Evolutionary conservation across 2,797 vertebrate species (phyloP).

Genomic region (Alfaro cultratus): DNA sequence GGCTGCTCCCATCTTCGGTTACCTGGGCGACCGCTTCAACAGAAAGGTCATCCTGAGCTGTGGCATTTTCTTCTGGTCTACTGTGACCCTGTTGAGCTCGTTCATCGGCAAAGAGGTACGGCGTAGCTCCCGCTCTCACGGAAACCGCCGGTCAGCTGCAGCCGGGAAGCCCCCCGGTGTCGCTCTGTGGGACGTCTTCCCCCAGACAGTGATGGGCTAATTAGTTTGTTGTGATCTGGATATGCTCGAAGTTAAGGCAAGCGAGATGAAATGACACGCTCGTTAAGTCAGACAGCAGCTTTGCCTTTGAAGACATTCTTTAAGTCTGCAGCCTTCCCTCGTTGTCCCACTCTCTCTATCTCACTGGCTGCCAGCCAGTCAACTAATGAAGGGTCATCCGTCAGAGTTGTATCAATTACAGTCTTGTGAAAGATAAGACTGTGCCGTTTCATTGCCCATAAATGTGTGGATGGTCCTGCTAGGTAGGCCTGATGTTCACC

Average conservation of each 20-base stretch:
- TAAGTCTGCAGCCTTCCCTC: slow-evolving; percentile 6
- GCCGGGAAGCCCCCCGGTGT: neutral
- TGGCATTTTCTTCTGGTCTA: slow-evolving; percentile 90
- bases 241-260: slow-evolving; percentile 58
- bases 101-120: slow-evolving; percentile 83
- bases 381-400: slow-evolving; percentile 62
- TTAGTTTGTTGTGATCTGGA: slow-evolving; percentile 60
- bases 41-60: slow-evolving; percentile 88
- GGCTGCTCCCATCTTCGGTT: slow-evolving; percentile 92
- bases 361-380: slow-evolving; percentile 59
- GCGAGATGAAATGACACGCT: slow-evolving; percentile 71
- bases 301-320: slow-evolving; percentile 52
- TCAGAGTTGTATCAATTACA: slow-evolving; percentile 65
- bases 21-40: slow-evolving; percentile 91
- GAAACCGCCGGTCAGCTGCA: neutral
- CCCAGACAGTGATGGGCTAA: slow-evolving; percentile 35
- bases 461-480: slow-evolving; percentile 36
- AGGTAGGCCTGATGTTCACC: slow-evolving; percentile 10
- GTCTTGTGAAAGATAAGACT: slow-evolving; percentile 51
- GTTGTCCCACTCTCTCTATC: neutral
- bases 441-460: slow-evolving; percentile 39
- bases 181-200: slow-evolving; percentile 21
- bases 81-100: slow-evolving; percentile 86
- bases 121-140: neutral
- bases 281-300: slow-evolving; percentile 54